Percentiles rank a stretch among this genome's conserved stretches.
Evolutionary conservation across 2,888 invertebrate genomes (phyloP).

Genomic region (Asteroscopus sphinx): DNA sequence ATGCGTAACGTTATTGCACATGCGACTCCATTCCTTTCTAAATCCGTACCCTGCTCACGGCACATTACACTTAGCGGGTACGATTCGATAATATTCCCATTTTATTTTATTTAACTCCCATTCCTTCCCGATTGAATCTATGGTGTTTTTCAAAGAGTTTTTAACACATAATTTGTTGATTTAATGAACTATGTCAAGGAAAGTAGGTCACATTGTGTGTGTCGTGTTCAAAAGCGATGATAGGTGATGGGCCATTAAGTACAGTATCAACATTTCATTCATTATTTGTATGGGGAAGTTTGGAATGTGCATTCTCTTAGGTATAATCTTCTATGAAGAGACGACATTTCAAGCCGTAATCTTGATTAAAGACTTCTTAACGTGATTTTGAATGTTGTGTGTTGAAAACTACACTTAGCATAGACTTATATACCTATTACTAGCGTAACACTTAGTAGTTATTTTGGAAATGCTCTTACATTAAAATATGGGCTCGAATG

Average conservation of each 20-base stretch:
- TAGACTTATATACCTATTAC: too few relatives aligned
- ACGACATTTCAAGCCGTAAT: too few relatives aligned
- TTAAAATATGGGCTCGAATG: too few relatives aligned
- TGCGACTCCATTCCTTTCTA: constrained; percentile 55
- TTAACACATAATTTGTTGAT: constrained; percentile 85
- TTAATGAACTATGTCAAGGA: constrained; percentile 73
- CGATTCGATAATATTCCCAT: constrained; percentile 84
- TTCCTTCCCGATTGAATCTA: constrained; percentile 70
- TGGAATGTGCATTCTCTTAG: not conserved
- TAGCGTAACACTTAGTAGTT: too few relatives aligned
- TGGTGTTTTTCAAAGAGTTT: constrained; percentile 74
- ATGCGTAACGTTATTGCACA: too few relatives aligned
- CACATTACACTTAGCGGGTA: constrained; percentile 79
- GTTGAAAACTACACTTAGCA: too few relatives aligned
- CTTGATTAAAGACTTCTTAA: too few relatives aligned
- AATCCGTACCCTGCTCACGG: constrained; percentile 66
- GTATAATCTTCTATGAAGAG: not conserved
- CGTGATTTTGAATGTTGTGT: too few relatives aligned
- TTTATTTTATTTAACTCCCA: constrained; percentile 82
- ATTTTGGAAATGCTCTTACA: too few relatives aligned
- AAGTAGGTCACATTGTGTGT: constrained; percentile 54
- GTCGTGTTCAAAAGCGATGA: constrained; percentile 3
- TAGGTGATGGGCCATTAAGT: constrained; percentile 12
- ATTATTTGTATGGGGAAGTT: not conserved
- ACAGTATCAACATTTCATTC: constrained; percentile 3